phyloP scores from a whole-genome alignment of 2,888 invertebrate genomes.

The Cheilosia vernalis region DNA sequence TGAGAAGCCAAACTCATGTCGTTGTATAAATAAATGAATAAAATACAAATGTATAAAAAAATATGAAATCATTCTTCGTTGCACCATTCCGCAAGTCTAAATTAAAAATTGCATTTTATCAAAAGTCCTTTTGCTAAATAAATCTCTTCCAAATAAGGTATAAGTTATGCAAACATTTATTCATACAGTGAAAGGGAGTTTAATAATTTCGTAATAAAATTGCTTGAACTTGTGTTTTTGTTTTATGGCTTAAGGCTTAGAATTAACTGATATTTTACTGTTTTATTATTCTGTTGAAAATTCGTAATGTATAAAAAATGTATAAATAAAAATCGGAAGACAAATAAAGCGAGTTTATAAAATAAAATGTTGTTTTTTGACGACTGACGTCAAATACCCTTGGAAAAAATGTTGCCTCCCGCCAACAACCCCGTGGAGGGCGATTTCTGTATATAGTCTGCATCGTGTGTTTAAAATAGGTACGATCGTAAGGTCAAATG shows the following conservation, averaged over 20 bases:
- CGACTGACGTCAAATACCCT: too few species aligned
- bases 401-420: too few species aligned
- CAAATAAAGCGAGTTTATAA: slow-evolving; percentile 64
- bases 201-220: slow-evolving; percentile 1
- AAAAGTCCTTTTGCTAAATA: slow-evolving; percentile 18
- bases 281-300: slow-evolving; percentile 52
- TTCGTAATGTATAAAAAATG: slow-evolving; percentile 55
- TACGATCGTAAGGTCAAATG: too few species aligned
- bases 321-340: slow-evolving; percentile 35
- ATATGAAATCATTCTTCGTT: slow-evolving; percentile 23
- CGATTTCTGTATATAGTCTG: too few species aligned
- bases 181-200: background rate
- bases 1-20: slow-evolving; percentile 37
- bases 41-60: slow-evolving; percentile 12
- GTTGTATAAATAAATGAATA: slow-evolving; percentile 46
- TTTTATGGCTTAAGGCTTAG: slow-evolving; percentile 33
- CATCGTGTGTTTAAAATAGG: too few species aligned
- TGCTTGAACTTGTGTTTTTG: slow-evolving; percentile 28
- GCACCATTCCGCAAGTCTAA: slow-evolving; percentile 50
- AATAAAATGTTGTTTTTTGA: slow-evolving; percentile 1
- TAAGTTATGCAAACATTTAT: slow-evolving; percentile 21
- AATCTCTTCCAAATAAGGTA: slow-evolving; percentile 12
- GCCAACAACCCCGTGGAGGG: too few species aligned
- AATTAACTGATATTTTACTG: slow-evolving; percentile 31
- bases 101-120: slow-evolving; percentile 24